A percentile compares a stretch with the other conserved stretches of the same genome.
Evolutionary conservation across 53 echinoderm and acorn worm genomes (phyloP).

Genomic region (Antedon mediterranea): DNA sequence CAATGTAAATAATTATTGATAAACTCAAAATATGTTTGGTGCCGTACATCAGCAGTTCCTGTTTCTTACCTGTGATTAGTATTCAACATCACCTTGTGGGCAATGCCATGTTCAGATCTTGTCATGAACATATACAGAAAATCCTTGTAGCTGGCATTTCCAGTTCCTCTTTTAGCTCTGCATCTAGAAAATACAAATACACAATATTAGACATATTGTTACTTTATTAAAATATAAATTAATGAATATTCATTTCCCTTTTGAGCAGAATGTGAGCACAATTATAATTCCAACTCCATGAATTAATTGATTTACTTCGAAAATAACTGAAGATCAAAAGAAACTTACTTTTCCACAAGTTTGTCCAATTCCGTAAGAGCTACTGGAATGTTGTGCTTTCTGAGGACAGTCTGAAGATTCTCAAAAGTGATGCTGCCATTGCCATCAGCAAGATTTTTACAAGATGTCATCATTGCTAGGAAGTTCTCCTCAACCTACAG

Average conservation of each 20-base stretch:
- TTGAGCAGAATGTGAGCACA: no score
- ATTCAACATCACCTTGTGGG: constrained; percentile 76
- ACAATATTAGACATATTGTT: neutral
- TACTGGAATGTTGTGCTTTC: constrained; percentile 54
- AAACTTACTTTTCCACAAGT: constrained; percentile 59
- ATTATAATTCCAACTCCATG: no score
- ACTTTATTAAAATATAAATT: neutral
- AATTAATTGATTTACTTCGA: no score
- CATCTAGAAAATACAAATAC: constrained; percentile 20
- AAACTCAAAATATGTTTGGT: no score
- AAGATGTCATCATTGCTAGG: constrained; percentile 50
- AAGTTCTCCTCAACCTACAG: constrained; percentile 74
- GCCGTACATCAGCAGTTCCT: no score
- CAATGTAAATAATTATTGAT: no score
- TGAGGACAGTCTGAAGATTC: constrained; percentile 45
- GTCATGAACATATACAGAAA: constrained; percentile 76
- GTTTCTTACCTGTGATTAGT: constrained; percentile 45
- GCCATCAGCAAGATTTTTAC: constrained; percentile 54
- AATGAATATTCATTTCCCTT: no score
- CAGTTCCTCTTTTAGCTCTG: constrained; percentile 43
- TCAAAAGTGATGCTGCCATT: constrained; percentile 47
- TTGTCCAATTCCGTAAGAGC: constrained; percentile 50
- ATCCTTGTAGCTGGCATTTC: constrained; percentile 68
- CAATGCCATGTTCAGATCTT: constrained; percentile 60
- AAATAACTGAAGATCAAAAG: no score